A percentile compares a stretch with the other conserved stretches of the same genome.
phyloP scores from a whole-genome alignment of 1,140 invertebrate species.

The Drosophila willistoni region DNA sequence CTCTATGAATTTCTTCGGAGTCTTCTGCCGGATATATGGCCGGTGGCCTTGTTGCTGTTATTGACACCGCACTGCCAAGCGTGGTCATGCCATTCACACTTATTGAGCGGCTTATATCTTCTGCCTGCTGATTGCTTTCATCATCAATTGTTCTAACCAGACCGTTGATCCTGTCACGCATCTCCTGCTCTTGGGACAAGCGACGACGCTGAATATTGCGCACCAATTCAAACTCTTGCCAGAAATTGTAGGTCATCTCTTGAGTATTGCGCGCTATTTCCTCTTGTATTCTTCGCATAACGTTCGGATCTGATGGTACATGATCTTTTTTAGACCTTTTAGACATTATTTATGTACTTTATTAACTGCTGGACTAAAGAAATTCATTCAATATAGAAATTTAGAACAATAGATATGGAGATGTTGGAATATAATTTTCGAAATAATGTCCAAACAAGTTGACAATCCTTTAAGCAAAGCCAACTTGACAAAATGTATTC shows the following conservation, averaged over 20 bases:
- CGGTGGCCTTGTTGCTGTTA: constrained; percentile 11
- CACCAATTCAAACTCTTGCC: constrained; percentile 60
- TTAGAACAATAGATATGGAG: background rate
- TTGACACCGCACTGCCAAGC: background rate
- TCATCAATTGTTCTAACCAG: constrained; percentile 41
- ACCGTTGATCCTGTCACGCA: constrained; percentile 37
- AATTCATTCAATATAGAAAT: constrained; percentile 6
- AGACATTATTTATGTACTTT: constrained; percentile 39
- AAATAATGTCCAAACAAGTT: background rate
- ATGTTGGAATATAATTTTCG: background rate
- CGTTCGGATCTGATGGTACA: constrained; percentile 26
- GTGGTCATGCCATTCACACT: constrained; percentile 56
- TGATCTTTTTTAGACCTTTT: background rate
- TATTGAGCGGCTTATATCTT: constrained; percentile 53
- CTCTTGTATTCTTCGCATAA: constrained; percentile 25
- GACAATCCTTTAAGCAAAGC: background rate
- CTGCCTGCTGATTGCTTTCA: constrained; percentile 46
- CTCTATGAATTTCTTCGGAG: background rate
- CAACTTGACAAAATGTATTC: background rate
- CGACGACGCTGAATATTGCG: constrained; percentile 43
- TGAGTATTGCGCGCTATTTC: constrained; percentile 48
- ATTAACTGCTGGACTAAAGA: background rate
- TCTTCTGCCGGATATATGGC: too few species aligned
- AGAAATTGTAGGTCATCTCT: constrained; percentile 52
- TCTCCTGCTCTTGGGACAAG: constrained; percentile 24